Percentiles rank a stretch among this genome's conserved stretches.
Conservation (phyloP, 2,888 invertebrate species). For the Stenoptilia bipunctidactyla region DNA sequence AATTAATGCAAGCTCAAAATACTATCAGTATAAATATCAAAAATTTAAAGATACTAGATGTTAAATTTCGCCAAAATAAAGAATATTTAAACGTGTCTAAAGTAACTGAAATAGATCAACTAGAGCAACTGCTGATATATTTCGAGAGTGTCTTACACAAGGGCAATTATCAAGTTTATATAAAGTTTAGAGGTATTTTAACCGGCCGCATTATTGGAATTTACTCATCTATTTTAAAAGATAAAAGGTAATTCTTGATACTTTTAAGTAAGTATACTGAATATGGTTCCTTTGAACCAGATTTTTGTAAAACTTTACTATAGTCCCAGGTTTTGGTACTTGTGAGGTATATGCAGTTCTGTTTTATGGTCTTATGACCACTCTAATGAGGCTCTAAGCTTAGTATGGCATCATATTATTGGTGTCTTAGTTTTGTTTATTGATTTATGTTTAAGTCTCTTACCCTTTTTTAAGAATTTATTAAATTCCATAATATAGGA, state of each 20-base stretch:
- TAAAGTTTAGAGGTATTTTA: conserved; percentile 76
- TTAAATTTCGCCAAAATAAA: conserved; percentile 32
- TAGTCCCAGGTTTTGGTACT: too few relatives aligned
- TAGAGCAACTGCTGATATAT: conserved; percentile 45
- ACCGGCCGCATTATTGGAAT: conserved; percentile 79
- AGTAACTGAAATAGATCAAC: conserved; percentile 31
- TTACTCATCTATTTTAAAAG: conserved; percentile 76
- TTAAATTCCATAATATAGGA: too few relatives aligned
- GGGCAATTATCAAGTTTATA: conserved; percentile 62
- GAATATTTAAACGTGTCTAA: conserved; percentile 31
- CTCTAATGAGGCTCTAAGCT: too few relatives aligned
- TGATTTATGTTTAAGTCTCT: too few relatives aligned
- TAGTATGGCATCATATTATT: too few relatives aligned
- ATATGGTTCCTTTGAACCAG: too few relatives aligned
- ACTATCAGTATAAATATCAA: conserved; percentile 71
- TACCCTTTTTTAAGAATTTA: too few relatives aligned
- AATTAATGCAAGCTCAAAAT: conserved; percentile 40
- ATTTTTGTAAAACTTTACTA: too few relatives aligned
- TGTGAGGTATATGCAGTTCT: too few relatives aligned
- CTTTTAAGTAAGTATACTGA: too few relatives aligned
- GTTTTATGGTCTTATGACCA: too few relatives aligned
- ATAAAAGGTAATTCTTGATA: conserved; percentile 65
- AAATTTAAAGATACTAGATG: conserved; percentile 61
- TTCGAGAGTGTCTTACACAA: conserved; percentile 28
- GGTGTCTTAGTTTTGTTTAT: too few relatives aligned